Evolutionary conservation across 2,888 invertebrate species (phyloP).

Genomic region (Chloroclysta siterata): DNA sequence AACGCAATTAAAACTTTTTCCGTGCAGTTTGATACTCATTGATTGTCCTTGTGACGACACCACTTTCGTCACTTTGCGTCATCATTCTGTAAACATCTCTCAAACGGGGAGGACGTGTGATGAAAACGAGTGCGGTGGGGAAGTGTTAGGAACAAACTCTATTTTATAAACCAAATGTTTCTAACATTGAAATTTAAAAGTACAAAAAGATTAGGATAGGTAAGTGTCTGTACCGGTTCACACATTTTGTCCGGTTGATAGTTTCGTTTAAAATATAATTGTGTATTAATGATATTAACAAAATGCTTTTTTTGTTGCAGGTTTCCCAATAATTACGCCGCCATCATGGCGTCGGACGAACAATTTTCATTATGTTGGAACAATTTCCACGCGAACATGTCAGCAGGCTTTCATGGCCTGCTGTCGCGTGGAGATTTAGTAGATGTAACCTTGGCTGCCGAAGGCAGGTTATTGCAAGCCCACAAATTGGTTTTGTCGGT

Average conservation of each 20-base stretch:
- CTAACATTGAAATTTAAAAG: constrained; percentile 76
- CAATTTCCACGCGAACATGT: constrained; percentile 90
- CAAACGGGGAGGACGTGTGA: constrained; percentile 78
- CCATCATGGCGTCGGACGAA: constrained; percentile 90
- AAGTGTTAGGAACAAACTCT: constrained; percentile 66
- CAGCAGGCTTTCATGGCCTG: constrained; percentile 89
- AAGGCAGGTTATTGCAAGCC: constrained; percentile 88
- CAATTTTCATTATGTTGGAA: constrained; percentile 91
- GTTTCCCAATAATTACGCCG: constrained; percentile 69
- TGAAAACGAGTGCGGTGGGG: constrained; percentile 59
- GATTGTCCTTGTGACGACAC: constrained; percentile 70
- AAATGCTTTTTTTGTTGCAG: constrained; percentile 55
- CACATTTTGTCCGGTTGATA: too few relatives aligned
- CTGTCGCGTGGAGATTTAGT: constrained; percentile 88
- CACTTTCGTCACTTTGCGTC: constrained; percentile 75
- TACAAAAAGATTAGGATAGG: constrained; percentile 83
- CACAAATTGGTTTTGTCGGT: constrained; percentile 90
- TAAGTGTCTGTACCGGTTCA: constrained; percentile 44
- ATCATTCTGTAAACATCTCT: constrained; percentile 75
- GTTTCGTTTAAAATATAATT: too few relatives aligned
- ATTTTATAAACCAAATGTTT: constrained; percentile 78
- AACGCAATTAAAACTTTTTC: constrained; percentile 43
- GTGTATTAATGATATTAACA: too few relatives aligned
- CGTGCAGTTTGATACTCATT: constrained; percentile 56
- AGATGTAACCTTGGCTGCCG: constrained; percentile 89